Evolutionary conservation across 2,113 vertebrate species (phyloP).

Genomic region (Gadus macrocephalus): DNA sequence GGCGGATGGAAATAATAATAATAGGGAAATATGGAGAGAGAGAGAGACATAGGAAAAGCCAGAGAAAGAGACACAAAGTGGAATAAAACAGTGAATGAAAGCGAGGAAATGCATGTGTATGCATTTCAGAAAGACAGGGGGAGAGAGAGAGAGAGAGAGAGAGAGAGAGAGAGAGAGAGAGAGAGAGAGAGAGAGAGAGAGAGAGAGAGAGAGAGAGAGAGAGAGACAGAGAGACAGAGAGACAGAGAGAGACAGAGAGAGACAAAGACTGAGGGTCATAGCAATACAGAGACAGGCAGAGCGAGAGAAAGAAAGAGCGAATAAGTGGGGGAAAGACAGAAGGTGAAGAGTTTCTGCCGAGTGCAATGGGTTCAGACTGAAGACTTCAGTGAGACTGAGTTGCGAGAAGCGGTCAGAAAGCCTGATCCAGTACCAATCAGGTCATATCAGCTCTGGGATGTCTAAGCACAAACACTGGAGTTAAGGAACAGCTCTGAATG

Average conservation of each 20-base stretch:
- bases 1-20: constrained; percentile 27
- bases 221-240: background rate
- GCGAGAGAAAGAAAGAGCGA: constrained; percentile 9
- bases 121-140: background rate
- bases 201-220: too few relatives aligned
- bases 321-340: background rate
- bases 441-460: background rate
- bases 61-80: background rate
- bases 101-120: background rate
- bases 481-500: constrained; percentile 14
- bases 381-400: constrained; percentile 27
- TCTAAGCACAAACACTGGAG: constrained; percentile 28
- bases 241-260: background rate
- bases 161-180: background rate
- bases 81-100: background rate
- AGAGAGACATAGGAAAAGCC: background rate
- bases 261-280: background rate
- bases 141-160: constrained; percentile 13
- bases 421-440: too few relatives aligned
- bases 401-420: constrained; percentile 14
- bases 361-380: constrained; percentile 36
- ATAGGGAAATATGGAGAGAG: too few relatives aligned
- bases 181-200: constrained; percentile 7
- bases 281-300: background rate
- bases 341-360: constrained; percentile 7